Evolutionary conservation across 2,797 vertebrate species (phyloP), one percentile per base, ranked within the genome.

Genomic region (Falco naumanni): DNA sequence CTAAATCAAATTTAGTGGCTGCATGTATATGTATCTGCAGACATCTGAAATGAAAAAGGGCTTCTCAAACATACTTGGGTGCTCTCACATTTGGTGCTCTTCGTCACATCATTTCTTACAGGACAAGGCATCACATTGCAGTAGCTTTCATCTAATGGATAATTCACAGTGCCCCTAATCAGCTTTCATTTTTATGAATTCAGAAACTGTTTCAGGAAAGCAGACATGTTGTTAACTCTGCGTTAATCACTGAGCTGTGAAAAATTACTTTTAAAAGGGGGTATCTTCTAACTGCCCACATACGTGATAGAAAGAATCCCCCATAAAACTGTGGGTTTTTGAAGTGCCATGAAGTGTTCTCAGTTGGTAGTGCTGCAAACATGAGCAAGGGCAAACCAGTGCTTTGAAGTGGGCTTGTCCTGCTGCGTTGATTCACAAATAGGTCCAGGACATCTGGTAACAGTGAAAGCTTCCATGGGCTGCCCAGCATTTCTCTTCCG

Each of bases 201-300:
- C 78, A 90, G 77, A 70, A 63, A 18, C 39, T 7, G 7, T 72
- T 95, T 77, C 45, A 18, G 16, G 54, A 68, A 79, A 54, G 78
- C 57, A 77, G 78, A 48, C 4, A 0, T 51, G 68, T 50, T 64
- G 33, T 74, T 95, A 94, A 34, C 43, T 84, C 56, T 83, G 50
- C 68, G 77, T 83, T 94, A 80, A 87, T 79, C 71, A 91, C 64
- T 34, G 68, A 92, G 51, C 70, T 21, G 24, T 72, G 84, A 87
- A 84, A 64, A 87, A 70, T 33, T 75, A 9, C 39, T 80, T 90
- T 69, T 60, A 16, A 31, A 70, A 61, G 66, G 83, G 53, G 43
- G 11, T 48, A 37, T 78, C 75, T 89, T 91, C 77, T 43, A 80
- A 16, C 54, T 2, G 0, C 34, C 47, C 50, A 70, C 66, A 37